A percentile compares a stretch with the other conserved stretches of the same genome.
These are phyloP conservation scores for Serrognathus titanus DNA, from an alignment of 2,888 invertebrate genomes.

Conservation along the genomic window DNA sequence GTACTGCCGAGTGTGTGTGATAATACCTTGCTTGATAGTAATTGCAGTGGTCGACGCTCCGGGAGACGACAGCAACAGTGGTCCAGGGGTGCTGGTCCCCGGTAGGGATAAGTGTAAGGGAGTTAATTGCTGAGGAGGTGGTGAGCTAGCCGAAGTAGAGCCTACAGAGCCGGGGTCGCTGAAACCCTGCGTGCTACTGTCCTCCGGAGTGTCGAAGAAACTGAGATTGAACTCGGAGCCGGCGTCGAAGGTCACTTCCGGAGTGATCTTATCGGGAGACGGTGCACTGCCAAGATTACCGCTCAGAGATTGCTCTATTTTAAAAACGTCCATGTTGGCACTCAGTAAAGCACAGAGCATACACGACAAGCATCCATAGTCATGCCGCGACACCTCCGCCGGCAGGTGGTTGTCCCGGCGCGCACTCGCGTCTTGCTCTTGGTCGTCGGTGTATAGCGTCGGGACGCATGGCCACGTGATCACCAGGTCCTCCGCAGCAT, in stretches of 20 bases:
- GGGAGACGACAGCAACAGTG: constrained; percentile 38
- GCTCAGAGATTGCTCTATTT: constrained; percentile 63
- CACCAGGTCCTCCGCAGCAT: constrained; percentile 37
- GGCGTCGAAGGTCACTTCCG: constrained; percentile 69
- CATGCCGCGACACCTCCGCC: constrained; percentile 4
- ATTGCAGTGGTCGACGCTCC: constrained; percentile 35
- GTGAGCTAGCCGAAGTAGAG: constrained; percentile 50
- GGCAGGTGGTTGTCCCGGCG: constrained; percentile 42
- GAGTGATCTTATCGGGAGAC: constrained; percentile 58
- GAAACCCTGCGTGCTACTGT: constrained; percentile 64
- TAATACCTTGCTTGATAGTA: constrained; percentile 46
- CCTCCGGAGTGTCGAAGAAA: constrained; percentile 72
- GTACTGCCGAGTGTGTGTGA: neutral
- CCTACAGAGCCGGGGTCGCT: constrained; percentile 66
- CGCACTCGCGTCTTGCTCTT: constrained; percentile 27
- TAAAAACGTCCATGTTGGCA: constrained; percentile 67
- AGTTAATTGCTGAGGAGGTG: constrained; percentile 41
- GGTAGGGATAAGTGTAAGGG: constrained; percentile 38
- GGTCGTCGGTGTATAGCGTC: constrained; percentile 22
- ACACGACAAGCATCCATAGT: constrained; percentile 20
- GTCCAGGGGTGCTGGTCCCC: constrained; percentile 35
- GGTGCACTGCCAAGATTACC: constrained; percentile 61
- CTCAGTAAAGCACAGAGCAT: constrained; percentile 17
- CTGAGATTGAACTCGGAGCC: constrained; percentile 76
- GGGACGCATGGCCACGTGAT: constrained; percentile 40